phyloP scores from a whole-genome alignment of 2,797 vertebrate genomes.

The Argya squamiceps region DNA sequence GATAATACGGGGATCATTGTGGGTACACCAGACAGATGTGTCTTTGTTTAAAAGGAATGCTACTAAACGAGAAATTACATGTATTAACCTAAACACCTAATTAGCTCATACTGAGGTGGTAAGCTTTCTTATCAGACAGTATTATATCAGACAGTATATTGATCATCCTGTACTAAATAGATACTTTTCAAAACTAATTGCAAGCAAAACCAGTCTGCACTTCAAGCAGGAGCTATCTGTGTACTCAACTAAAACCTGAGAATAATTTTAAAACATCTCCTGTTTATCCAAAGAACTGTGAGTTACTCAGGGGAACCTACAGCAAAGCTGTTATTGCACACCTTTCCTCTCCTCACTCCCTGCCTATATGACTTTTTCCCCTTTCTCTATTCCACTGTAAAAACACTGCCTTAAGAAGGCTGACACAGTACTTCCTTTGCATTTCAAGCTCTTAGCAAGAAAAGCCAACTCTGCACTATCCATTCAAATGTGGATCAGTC shows the following conservation, averaged over 20 bases:
- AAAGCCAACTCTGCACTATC: not conserved
- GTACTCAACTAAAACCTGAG: not conserved
- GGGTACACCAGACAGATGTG: not conserved
- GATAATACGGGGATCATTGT: not conserved
- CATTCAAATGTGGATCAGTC: not conserved
- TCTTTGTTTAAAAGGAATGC: not conserved
- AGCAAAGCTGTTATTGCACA: not conserved
- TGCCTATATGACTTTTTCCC: accelerated
- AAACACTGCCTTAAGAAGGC: not conserved
- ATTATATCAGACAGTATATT: not conserved
- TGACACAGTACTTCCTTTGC: not conserved
- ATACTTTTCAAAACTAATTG: not conserved
- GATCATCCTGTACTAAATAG: not conserved
- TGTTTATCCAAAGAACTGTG: not conserved
- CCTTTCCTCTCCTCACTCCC: not conserved
- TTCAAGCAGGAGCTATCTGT: not conserved
- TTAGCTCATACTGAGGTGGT: not conserved
- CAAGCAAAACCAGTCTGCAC: not conserved
- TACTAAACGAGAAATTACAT: not conserved
- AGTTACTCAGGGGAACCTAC: not conserved
- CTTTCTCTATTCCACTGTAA: not conserved
- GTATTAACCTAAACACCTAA: not conserved
- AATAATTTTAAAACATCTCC: not conserved
- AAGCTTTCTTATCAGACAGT: not conserved
- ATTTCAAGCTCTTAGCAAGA: not conserved